Base-by-base conservation (phyloP, 2,888 invertebrate genomes). In the Acanthopleura granulata region DNA sequence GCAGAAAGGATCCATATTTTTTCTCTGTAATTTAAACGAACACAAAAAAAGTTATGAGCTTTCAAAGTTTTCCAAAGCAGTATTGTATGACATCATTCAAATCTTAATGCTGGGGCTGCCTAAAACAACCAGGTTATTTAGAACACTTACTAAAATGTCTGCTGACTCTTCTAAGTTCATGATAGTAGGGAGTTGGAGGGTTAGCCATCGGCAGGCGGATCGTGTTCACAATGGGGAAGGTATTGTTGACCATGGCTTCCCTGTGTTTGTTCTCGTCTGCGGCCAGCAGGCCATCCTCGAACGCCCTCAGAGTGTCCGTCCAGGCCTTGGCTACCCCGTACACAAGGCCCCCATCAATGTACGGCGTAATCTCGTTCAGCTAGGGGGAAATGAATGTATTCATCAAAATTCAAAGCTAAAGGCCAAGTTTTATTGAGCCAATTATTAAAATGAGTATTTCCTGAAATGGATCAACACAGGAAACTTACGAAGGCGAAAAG, bases 321-420 rank as follows among this genome's bases (percentile, higher is more conserved):
- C 93, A 93, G 62, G 92, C 92, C 83, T 93, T 93, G 14, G 92
- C 91, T 0, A 92, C 92, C 0, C 93, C 93, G 85, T 93, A 93
- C 76, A 93, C 91, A n/a, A 93, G 89, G 16, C 93, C 93, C 0
- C 93, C 93, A 84, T 93, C 93, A 69, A 93, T 87, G 87, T 91
- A 93, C 0, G 93, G 92, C 11, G 93, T 93, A 74, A 93, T 93
- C 87, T 93, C 93, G 84, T 93, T 93, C 72, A 93, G 82, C 93
- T 93, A 80, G 4, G 40, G 40, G 40, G 9, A 40, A 40, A 40
- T 12, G 66, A 66, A 22, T 12, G 1, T 66, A 22, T 3, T 27
- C 29, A 25, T 27, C 22, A 66, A 12, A n/a, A 40, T 9, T 40
- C 40, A 40, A 40, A 40, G 40, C 40, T 40, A 40, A 3, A 40